These are phyloP conservation scores for Cheilosia impressa DNA, from an alignment of 2,888 invertebrate species.

Conservation along the genomic window DNA sequence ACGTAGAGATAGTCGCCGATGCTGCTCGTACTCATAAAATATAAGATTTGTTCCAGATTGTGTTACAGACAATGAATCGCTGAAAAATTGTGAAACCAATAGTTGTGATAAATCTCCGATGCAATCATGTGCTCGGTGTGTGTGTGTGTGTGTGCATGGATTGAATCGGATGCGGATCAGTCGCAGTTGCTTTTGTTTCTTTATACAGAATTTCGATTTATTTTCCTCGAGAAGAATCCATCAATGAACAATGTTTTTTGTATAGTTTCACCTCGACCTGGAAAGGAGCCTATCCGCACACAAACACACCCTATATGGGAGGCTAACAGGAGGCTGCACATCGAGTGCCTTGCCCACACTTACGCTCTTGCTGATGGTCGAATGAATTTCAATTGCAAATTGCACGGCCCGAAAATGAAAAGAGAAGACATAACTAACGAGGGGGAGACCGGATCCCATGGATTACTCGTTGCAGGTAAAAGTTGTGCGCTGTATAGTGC, in stretches of 20 bases:
- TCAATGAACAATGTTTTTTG: slow-evolving; percentile 56
- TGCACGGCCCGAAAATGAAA: slow-evolving; percentile 51
- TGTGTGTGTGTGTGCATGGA: slow-evolving; percentile 10
- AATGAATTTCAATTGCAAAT: slow-evolving; percentile 72
- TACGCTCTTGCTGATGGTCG: slow-evolving; percentile 63
- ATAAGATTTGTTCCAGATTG: slow-evolving; percentile 73
- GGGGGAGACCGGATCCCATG: background rate
- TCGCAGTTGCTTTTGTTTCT: slow-evolving; percentile 57
- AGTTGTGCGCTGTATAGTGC: slow-evolving; percentile 23
- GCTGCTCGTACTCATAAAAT: slow-evolving; percentile 47
- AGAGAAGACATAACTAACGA: slow-evolving; percentile 42
- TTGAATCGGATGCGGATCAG: background rate
- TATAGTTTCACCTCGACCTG: slow-evolving; percentile 63
- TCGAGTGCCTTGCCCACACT: slow-evolving; percentile 42
- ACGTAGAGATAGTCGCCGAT: slow-evolving; percentile 13
- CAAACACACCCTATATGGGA: background rate
- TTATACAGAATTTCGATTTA: slow-evolving; percentile 64
- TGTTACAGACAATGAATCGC: slow-evolving; percentile 73
- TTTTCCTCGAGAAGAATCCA: slow-evolving; percentile 60
- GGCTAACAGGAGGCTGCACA: background rate
- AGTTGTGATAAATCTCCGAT: slow-evolving; percentile 74
- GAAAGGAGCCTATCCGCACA: slow-evolving; percentile 10
- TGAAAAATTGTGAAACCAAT: slow-evolving; percentile 75
- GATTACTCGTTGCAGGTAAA: slow-evolving; percentile 31
- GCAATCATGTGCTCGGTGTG: slow-evolving; percentile 44